These are phyloP conservation scores for Tetragonula clypearis DNA, from an alignment of 1,140 invertebrate genomes.

Conservation along the genomic window DNA sequence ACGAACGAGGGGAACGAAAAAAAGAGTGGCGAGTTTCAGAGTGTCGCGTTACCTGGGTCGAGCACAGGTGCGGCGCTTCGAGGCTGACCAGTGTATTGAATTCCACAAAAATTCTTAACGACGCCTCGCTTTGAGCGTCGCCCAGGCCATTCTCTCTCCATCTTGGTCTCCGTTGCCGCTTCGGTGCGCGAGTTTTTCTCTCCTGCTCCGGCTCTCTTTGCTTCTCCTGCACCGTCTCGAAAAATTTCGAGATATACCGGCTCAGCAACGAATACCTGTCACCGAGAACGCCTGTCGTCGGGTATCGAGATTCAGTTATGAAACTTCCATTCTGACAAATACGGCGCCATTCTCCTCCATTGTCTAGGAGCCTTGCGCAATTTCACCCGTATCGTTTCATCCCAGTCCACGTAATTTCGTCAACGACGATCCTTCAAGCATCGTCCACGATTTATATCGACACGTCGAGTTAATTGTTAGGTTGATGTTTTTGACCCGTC, in stretches of 20 bases:
- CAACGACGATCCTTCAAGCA: neutral
- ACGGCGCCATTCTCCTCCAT: slow-evolving; percentile 30
- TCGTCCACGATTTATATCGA: neutral
- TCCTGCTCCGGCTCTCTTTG: neutral
- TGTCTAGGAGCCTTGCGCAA: slow-evolving; percentile 43
- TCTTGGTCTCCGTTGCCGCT: slow-evolving; percentile 15
- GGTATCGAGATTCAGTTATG: slow-evolving; percentile 55
- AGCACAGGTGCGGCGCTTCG: slow-evolving; percentile 65
- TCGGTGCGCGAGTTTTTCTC: neutral
- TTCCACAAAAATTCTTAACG: slow-evolving; percentile 69
- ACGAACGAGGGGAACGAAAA: neutral
- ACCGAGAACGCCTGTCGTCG: slow-evolving; percentile 9
- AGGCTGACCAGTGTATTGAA: slow-evolving; percentile 69
- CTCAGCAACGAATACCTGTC: slow-evolving; percentile 49
- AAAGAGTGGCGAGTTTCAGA: slow-evolving; percentile 60
- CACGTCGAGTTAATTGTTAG: neutral
- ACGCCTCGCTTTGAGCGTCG: slow-evolving; percentile 55
- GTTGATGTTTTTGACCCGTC: neutral
- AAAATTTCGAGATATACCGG: slow-evolving; percentile 53
- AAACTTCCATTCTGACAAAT: slow-evolving; percentile 37
- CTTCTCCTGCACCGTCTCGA: slow-evolving; percentile 1
- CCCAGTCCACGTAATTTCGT: neutral
- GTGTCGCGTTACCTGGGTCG: slow-evolving; percentile 58
- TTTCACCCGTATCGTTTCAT: neutral
- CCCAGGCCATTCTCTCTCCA: slow-evolving; percentile 45